Evolutionary conservation across 2,113 vertebrate species (phyloP).

Genomic region (Epinephelus cyanopodus): DNA sequence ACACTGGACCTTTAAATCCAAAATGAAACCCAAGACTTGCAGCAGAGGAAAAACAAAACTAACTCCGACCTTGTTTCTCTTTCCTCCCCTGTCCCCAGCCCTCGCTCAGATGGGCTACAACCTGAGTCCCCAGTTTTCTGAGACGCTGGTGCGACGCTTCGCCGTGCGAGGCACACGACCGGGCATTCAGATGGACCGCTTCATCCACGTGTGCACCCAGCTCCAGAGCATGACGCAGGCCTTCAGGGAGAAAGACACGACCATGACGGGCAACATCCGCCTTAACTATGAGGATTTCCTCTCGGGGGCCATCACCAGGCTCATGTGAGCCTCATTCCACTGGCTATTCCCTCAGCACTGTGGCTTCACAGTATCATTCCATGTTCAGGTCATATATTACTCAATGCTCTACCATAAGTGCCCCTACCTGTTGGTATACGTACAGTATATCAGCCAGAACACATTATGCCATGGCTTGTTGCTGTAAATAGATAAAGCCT

Average conservation of each 20-base stretch:
- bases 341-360: neutral
- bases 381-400: constrained; percentile 31
- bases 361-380: constrained; percentile 29
- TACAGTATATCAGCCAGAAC: constrained; percentile 15
- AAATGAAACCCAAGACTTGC: neutral
- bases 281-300: constrained; percentile 97
- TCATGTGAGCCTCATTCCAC: constrained; percentile 85
- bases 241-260: constrained; percentile 92
- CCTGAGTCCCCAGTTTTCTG: constrained; percentile 94
- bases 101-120: constrained; percentile 96
- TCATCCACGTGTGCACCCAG: constrained; percentile 96
- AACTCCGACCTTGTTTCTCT: neutral
- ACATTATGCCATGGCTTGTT: constrained; percentile 29
- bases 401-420: constrained; percentile 31
- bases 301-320: constrained; percentile 86
- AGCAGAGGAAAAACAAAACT: neutral
- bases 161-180: constrained; percentile 56
- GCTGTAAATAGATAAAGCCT: constrained; percentile 38
- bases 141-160: constrained; percentile 87
- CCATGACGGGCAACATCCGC: constrained; percentile 85
- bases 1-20: too few species aligned
- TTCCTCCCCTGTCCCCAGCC: constrained; percentile 77
- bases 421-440: neutral
- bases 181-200: constrained; percentile 93
- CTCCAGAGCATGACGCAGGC: constrained; percentile 92